Percentiles rank a stretch among this genome's conserved stretches.
Evolutionary conservation across 1,140 invertebrate genomes (phyloP).

Genomic region (Orius insidiosus): DNA sequence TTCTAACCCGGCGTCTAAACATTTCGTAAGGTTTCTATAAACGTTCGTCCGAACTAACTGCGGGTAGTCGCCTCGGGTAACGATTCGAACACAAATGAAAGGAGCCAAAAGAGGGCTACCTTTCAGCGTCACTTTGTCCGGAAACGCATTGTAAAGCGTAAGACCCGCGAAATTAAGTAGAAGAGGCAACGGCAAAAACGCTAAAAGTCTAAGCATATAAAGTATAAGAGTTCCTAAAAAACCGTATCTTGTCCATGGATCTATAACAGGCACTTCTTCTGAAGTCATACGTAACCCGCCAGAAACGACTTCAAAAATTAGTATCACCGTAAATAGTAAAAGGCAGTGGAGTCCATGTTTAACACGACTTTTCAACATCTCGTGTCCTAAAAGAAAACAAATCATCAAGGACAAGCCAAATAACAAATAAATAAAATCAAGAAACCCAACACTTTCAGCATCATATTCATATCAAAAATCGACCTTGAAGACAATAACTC

Average conservation of each 20-base stretch:
- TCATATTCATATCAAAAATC: too few relatives aligned
- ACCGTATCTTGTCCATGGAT: slow-evolving; percentile 69
- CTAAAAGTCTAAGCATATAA: slow-evolving; percentile 63
- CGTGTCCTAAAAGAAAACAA: slow-evolving; percentile 1
- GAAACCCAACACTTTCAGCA: too few relatives aligned
- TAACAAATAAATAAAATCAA: too few relatives aligned
- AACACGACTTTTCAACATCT: slow-evolving; percentile 40
- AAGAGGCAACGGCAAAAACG: slow-evolving; percentile 73
- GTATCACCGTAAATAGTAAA: slow-evolving; percentile 54
- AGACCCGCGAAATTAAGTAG: slow-evolving; percentile 84
- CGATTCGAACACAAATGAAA: slow-evolving; percentile 87
- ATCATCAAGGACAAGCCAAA: neutral
- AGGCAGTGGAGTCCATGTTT: slow-evolving; percentile 65
- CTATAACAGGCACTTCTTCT: slow-evolving; percentile 39
- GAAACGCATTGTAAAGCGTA: slow-evolving; percentile 85
- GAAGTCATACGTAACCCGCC: slow-evolving; percentile 54
- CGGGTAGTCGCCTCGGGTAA: slow-evolving; percentile 89
- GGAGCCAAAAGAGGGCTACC: slow-evolving; percentile 79
- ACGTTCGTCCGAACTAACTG: slow-evolving; percentile 83
- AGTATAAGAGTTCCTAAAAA: slow-evolving; percentile 45
- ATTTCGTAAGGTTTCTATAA: slow-evolving; percentile 72
- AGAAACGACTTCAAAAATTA: slow-evolving; percentile 57
- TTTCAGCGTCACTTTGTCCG: slow-evolving; percentile 78
- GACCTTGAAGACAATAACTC: too few relatives aligned
- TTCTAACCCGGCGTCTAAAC: slow-evolving; percentile 75